Conservation (phyloP, 2,113 vertebrate genomes). For the Eptesicus fuscus region DNA sequence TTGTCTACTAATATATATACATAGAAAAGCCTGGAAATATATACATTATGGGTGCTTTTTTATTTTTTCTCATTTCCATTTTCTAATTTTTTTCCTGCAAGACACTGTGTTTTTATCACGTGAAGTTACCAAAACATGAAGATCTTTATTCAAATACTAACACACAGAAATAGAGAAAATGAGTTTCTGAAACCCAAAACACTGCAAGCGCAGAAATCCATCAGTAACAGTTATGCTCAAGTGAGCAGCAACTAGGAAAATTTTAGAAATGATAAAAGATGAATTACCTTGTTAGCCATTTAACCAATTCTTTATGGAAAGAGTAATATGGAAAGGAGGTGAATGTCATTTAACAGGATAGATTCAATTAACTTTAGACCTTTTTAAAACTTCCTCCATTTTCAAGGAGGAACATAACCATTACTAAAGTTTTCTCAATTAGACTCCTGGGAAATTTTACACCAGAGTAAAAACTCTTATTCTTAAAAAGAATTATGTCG, state of each 20-base stretch:
- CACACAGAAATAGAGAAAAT: background rate
- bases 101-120: background rate
- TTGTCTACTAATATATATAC: background rate
- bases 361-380: slow-evolving; percentile 20
- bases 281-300: background rate
- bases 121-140: slow-evolving; percentile 27
- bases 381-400: slow-evolving; percentile 46
- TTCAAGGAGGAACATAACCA: slow-evolving; percentile 36
- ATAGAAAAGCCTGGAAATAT: background rate
- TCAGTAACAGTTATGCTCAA: background rate
- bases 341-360: background rate
- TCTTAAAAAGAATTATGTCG: slow-evolving; percentile 13
- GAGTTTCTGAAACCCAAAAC: slow-evolving; percentile 3
- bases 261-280: background rate
- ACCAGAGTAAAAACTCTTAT: slow-evolving; percentile 40
- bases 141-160: slow-evolving; percentile 10
- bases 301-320: slow-evolving; percentile 10
- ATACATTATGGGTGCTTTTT: background rate
- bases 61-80: background rate
- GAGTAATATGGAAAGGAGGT: background rate
- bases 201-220: background rate
- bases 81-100: slow-evolving; percentile 9
- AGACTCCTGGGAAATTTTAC: slow-evolving; percentile 34
- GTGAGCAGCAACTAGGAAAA: background rate
- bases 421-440: background rate